These are phyloP conservation scores for Dendrophyllia cribrosa DNA, from an alignment of 64 coral and sea anemone genomes.

Conservation along the genomic window DNA sequence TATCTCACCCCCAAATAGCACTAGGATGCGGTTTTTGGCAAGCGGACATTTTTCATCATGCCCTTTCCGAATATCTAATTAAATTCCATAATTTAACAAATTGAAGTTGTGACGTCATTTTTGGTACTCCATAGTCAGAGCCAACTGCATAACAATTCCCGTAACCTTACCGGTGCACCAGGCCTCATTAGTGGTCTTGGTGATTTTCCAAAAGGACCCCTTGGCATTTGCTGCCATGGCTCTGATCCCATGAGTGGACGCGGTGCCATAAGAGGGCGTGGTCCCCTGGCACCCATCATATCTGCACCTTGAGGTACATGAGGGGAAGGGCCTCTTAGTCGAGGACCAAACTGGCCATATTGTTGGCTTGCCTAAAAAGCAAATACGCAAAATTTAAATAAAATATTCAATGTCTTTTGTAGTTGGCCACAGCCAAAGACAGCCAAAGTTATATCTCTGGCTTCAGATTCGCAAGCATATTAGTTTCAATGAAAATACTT, in stretches of 20 bases:
- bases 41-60: no score
- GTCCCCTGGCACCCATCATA: constrained; percentile 21
- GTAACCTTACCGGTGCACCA: constrained; percentile 30
- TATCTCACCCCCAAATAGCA: no score
- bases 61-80: no score
- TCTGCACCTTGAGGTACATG: constrained; percentile 25
- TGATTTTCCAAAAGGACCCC: constrained; percentile 29
- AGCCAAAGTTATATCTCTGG: no score
- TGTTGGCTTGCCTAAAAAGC: constrained; percentile 6
- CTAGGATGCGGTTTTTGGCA: no score
- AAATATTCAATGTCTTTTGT: no score
- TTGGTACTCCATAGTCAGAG: no score
- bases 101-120: no score
- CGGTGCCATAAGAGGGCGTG: constrained; percentile 59
- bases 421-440: no score
- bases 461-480: no score
- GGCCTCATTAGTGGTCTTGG: constrained; percentile 77
- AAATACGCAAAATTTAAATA: background rate
- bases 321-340: background rate
- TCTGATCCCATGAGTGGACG: constrained; percentile 46
- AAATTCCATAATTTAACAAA: no score
- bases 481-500: no score
- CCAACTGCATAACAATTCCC: background rate
- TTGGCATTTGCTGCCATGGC: constrained; percentile 17
- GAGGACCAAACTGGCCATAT: background rate